Percentiles rank a stretch among this genome's conserved stretches.
These are phyloP conservation scores for Eira barbara DNA, from an alignment of 2,113 vertebrate species.

Conservation along the genomic window DNA sequence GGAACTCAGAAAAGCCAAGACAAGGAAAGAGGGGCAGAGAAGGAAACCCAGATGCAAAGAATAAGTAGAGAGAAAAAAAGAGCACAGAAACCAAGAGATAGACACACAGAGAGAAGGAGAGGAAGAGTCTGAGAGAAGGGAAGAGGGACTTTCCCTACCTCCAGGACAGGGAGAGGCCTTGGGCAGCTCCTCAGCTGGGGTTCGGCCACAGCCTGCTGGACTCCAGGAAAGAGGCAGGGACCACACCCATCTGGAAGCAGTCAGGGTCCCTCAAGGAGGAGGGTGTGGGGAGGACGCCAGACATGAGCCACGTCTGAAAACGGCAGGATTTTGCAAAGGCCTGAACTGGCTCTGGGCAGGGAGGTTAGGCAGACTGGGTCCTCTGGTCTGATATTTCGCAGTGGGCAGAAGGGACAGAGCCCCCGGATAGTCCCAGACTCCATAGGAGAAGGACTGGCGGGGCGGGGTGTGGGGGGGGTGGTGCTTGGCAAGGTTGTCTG, in stretches of 20 bases:
- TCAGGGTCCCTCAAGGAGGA: not conserved
- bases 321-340: not conserved
- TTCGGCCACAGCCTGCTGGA: not conserved
- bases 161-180: not conserved
- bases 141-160: not conserved
- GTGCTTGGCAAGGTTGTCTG: accelerated
- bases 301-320: not conserved
- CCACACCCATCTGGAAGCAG: not conserved
- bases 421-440: not conserved
- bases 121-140: not conserved
- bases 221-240: not conserved
- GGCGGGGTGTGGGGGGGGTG: no score
- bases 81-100: not conserved
- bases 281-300: not conserved
- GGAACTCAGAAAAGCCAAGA: not conserved
- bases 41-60: not conserved
- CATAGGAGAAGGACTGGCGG: not conserved
- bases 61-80: not conserved
- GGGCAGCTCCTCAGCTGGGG: not conserved
- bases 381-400: not conserved
- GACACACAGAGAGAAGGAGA: not conserved
- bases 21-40: not conserved
- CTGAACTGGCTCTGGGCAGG: not conserved
- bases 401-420: not conserved
- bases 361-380: not conserved